Percentiles rank a stretch among this genome's conserved stretches.
These are phyloP conservation scores for Oreochromis mossambicus DNA, from an alignment of 2,797 vertebrate species.

Conservation along the genomic window DNA sequence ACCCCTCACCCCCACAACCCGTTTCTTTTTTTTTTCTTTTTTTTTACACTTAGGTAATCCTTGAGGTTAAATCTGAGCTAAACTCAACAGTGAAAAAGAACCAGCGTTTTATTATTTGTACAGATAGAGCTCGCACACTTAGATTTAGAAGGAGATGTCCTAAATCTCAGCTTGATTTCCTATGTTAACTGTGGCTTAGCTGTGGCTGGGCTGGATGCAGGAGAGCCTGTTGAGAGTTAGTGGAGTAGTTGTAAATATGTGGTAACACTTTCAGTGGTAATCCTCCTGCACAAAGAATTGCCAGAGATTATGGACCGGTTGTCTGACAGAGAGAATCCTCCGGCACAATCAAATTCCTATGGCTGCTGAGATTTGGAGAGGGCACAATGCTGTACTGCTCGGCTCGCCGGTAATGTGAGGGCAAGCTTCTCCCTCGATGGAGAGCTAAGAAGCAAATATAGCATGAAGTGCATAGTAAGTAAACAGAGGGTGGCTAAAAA, in stretches of 20 bases:
- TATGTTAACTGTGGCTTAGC: constrained; percentile 79
- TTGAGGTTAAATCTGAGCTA: constrained; percentile 55
- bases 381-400: constrained; percentile 60
- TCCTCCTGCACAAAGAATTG: constrained; percentile 79
- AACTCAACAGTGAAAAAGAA: constrained; percentile 51
- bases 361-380: constrained; percentile 72
- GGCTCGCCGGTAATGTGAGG: constrained; percentile 64
- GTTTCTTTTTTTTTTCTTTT: not conserved
- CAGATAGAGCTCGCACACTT: constrained; percentile 46
- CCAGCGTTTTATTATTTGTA: constrained; percentile 38
- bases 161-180: constrained; percentile 76
- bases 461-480: constrained; percentile 54
- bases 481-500: constrained; percentile 33
- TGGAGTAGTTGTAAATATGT: constrained; percentile 81
- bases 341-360: constrained; percentile 79
- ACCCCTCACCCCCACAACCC: not conserved
- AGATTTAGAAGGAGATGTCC: constrained; percentile 68
- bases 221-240: constrained; percentile 80
- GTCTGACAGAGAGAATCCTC: constrained; percentile 80
- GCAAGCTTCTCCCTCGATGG: constrained; percentile 45
- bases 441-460: constrained; percentile 56
- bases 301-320: constrained; percentile 79
- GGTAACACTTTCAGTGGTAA: constrained; percentile 80
- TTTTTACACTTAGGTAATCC: constrained; percentile 73
- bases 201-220: constrained; percentile 67